Evolutionary conservation across 30 jellyfish, hydroid and myxozoan genomes (phyloP).

Genomic region (Turritopsis dohrnii): DNA sequence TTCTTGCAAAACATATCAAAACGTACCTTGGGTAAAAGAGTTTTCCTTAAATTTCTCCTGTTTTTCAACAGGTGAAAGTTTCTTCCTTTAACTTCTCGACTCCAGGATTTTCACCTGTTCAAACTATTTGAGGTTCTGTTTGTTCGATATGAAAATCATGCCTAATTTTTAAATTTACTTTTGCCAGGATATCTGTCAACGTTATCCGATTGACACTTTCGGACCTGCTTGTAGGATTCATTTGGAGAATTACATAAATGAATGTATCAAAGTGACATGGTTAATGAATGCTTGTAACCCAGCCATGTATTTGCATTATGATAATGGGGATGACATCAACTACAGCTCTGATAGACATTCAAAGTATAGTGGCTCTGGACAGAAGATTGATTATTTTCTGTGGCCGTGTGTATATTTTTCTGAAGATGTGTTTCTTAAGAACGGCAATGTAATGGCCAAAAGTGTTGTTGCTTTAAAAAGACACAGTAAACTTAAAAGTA

Average conservation of each 20-base stretch:
- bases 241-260: slow-evolving; percentile 2
- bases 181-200: slow-evolving; percentile 1
- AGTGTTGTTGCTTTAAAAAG: background rate
- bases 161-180: background rate
- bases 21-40: too few species aligned
- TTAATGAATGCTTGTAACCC: slow-evolving; percentile 18
- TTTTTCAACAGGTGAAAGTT: too few species aligned
- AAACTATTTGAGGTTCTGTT: background rate
- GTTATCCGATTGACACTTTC: background rate
- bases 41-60: too few species aligned
- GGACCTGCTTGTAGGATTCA: background rate
- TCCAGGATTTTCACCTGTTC: too few species aligned
- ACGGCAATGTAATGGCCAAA: slow-evolving; percentile 12
- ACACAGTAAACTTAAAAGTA: background rate
- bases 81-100: too few species aligned
- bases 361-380: slow-evolving; percentile 13
- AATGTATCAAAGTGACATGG: slow-evolving; percentile 12
- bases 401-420: slow-evolving; percentile 24
- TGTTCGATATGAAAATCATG: background rate
- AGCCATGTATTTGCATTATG: slow-evolving; percentile 7
- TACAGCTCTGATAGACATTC: background rate
- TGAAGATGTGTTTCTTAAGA: slow-evolving; percentile 4
- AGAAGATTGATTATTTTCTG: background rate
- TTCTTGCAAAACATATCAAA: too few species aligned
- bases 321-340: slow-evolving; percentile 15